A percentile compares a stretch with the other conserved stretches of the same genome.
Evolutionary conservation across 2,797 vertebrate genomes (phyloP).

Genomic region (Protosalanx chinensis): DNA sequence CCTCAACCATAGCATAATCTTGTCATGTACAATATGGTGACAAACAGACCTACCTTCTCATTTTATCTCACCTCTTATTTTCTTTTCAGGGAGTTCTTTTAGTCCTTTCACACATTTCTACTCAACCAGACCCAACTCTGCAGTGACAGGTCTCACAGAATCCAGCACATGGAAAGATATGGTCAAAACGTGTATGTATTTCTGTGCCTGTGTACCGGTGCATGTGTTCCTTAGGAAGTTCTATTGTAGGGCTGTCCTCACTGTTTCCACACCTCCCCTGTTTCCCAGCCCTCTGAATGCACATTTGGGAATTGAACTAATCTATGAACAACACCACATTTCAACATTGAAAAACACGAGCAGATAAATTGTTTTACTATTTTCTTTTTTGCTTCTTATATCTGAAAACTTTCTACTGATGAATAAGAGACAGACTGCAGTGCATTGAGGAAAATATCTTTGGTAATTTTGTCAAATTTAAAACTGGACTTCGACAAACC

Average conservation of each 20-base stretch:
- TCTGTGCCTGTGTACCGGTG: conserved; percentile 7
- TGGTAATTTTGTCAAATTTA: too few species aligned
- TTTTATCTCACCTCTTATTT: background rate
- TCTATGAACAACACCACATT: background rate
- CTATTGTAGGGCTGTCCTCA: conserved; percentile 33
- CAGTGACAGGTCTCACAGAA: background rate
- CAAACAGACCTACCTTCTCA: too few species aligned
- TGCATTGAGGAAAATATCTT: too few species aligned
- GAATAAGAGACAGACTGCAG: background rate
- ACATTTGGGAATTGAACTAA: background rate
- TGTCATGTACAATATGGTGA: background rate
- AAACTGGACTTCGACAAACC: too few species aligned
- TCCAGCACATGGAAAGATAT: conserved; percentile 7
- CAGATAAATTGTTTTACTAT: background rate
- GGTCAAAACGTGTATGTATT: background rate
- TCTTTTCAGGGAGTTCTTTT: conserved; percentile 1
- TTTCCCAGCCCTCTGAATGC: background rate
- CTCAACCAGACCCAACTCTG: background rate
- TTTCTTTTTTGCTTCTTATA: background rate
- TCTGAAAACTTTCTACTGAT: background rate
- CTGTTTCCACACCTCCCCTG: conserved; percentile 13
- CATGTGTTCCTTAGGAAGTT: conserved; percentile 33
- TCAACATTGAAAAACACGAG: background rate
- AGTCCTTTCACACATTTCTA: background rate
- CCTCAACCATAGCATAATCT: background rate